Evolutionary conservation across 2,797 vertebrate genomes (phyloP), one percentile per base, ranked within the genome.

Genomic region (Fistularia commersonii): DNA sequence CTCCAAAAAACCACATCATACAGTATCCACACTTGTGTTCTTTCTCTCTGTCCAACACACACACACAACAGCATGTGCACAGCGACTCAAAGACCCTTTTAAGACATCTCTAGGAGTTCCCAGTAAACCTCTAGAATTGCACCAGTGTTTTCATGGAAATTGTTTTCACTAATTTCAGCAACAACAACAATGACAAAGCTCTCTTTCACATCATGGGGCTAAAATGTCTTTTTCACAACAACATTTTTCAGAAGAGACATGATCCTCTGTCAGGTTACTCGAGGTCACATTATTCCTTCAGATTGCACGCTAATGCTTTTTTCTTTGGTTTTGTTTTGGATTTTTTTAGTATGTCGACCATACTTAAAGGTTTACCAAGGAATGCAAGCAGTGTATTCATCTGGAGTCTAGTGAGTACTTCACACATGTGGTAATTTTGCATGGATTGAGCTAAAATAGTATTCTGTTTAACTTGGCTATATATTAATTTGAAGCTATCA

Each of bases 351-450:
- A 0, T 98, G 93, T 80, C 90, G 83, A 36, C 93, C 93, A 1
- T 98, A 95, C 74, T 81, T 98, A 81, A 97, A 94, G 76, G 87
- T 98, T 54, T 98, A 98, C 82, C 95, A 98, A 81, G 95, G 91
- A 61, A 95, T 97, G 94, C 95, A 97, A 57, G 91, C 92, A 0
- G 89, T 98, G 59, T 95, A 95, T 74, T 95, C 94, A 3, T 98
- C 96, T 37, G 96, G 93, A 66, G 88, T 98, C 79, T 97, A 97
- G 96, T 98, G 89, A 96, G 96, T 93, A 10, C 12, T 5, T 11
- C n/a, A 33, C 32, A 57, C 60, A 62, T 69, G 58, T 1, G 54
- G 31, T 32, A 41, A 43, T 47, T 49, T 15, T 49, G 54, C 58
- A 63, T 37, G 41, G 46, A 53, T 64, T 40, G 54, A 69, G 52